Base-by-base conservation (phyloP, 2,888 invertebrate species). In the Eristalinus sepulchralis region DNA sequence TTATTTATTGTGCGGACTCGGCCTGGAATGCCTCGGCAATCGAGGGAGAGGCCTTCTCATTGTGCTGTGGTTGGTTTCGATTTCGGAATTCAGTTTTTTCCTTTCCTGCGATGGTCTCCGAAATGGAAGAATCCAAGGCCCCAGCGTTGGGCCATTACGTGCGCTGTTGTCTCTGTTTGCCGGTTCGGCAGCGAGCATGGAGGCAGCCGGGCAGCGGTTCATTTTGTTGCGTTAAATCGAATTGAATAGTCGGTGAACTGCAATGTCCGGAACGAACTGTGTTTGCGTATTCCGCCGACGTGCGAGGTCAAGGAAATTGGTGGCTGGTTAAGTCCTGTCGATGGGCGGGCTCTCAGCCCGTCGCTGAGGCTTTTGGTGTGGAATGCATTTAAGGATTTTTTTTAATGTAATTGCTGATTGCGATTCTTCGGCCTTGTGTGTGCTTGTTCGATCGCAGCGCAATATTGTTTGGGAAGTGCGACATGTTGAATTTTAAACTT, bases 1-100 rank as follows among this genome's bases (percentile, higher is more conserved):
- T 86, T 86, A 86, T 86, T 83, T 86, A 86, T 86, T 83, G 79
- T 83, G 66, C 79, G 39, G 63, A 77, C 67, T 24, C 34, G 70
- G 47, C 59, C 66, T 31, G 72, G 72, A 80, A 80, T 70, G 68
- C 75, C 33, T 68, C 62, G 75, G 63, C 75, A 47, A 67, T 79
- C 62, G 75, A 71, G 66, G 47, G 66, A 75, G 66, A 73, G 77
- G 72, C 72, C n/a, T 73, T 33, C 47, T 33, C 64, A 81, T 66
- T 81, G 81, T 80, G 20, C 53, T 36, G 22, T 57, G 70, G 47
- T 47, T 17, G 80, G 67, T 59, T 67, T 57, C 81, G 73, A 57
- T 85, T 76, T 76, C 60, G 47, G 47, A 47, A 59, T 67, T 24
- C 62, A 27, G n/a, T n/a, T n/a, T n/a, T 57, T 39, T 70, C n/a